These are phyloP conservation scores for Tenthredo amoena DNA, from an alignment of 2,888 invertebrate genomes.

Conservation along the genomic window DNA sequence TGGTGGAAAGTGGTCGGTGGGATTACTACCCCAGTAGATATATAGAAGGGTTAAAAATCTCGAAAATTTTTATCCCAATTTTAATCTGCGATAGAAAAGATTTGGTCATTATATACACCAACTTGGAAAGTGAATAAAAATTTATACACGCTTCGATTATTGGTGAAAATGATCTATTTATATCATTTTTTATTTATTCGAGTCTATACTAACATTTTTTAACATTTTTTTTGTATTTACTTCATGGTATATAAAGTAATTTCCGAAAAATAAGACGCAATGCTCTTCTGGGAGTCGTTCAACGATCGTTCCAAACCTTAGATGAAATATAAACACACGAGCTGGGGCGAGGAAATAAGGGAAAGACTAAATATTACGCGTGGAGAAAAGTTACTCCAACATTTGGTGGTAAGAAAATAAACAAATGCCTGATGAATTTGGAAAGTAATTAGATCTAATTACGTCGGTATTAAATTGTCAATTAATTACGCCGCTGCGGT, in stretches of 20 bases:
- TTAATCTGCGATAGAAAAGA: background rate
- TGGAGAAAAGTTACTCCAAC: too few relatives aligned
- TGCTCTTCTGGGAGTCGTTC: slow-evolving; percentile 7
- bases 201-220: background rate
- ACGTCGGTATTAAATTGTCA: slow-evolving; percentile 12
- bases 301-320: slow-evolving; percentile 13
- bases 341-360: background rate
- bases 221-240: background rate
- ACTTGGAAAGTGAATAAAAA: background rate
- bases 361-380: background rate
- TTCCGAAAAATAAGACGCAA: slow-evolving; percentile 1
- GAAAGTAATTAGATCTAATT: background rate
- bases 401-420: background rate
- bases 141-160: background rate
- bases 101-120: background rate
- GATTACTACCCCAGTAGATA: background rate
- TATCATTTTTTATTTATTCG: background rate
- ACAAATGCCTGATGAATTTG: background rate
- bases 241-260: background rate
- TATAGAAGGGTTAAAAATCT: background rate
- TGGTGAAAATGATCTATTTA: background rate
- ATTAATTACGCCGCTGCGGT: slow-evolving; percentile 12
- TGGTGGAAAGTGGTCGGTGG: background rate
- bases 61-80: background rate
- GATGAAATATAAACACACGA: background rate